Evolutionary conservation across 2,113 vertebrate genomes (phyloP).

Genomic region (Athene noctua): DNA sequence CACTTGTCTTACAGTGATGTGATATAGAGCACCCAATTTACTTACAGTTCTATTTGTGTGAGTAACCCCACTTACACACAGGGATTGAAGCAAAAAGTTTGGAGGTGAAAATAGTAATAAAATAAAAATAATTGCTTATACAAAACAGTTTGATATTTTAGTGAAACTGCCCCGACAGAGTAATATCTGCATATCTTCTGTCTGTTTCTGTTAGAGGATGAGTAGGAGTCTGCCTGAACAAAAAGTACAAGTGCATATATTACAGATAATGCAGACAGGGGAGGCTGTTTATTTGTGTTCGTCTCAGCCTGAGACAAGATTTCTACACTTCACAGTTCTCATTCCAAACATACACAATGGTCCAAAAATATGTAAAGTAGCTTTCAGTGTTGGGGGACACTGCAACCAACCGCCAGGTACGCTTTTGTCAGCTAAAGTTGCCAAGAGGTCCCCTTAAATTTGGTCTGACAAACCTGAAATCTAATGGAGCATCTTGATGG

Average conservation of each 20-base stretch:
- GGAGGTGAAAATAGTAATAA: background rate
- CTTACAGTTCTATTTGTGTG: background rate
- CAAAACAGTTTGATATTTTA: background rate
- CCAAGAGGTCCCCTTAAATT: background rate
- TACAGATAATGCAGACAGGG: background rate
- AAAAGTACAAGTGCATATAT: background rate
- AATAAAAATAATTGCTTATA: background rate
- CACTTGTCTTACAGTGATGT: background rate
- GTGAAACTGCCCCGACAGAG: background rate
- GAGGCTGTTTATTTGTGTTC: background rate
- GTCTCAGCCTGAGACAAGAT: background rate
- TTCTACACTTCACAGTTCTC: background rate
- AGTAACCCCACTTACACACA: background rate
- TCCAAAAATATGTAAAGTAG: background rate
- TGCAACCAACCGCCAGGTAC: accelerated
- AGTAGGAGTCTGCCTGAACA: background rate
- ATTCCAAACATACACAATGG: accelerated
- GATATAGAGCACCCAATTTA: background rate
- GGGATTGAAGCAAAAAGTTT: background rate
- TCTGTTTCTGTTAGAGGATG: background rate
- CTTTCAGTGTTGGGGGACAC: background rate
- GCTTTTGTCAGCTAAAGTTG: background rate
- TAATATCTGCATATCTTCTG: background rate
- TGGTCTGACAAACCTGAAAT: background rate
- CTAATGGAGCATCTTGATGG: background rate